Evolutionary conservation across 2,888 invertebrate genomes (phyloP), one percentile per base, ranked within the genome.

Genomic region (Drosophila melanosoma): DNA sequence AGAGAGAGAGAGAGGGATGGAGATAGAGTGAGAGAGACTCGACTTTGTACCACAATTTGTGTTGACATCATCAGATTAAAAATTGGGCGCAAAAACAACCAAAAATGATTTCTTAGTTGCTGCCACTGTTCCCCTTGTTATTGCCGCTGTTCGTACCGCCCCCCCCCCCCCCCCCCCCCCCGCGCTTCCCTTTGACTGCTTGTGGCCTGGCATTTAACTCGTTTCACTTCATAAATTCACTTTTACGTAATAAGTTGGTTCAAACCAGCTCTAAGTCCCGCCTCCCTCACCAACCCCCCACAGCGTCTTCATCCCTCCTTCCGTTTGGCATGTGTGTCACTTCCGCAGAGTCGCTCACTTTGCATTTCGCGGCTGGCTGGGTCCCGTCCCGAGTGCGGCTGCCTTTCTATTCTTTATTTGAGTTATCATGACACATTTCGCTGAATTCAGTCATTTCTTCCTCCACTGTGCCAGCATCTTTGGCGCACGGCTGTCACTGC

Each of bases 381-480:
- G 17, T 61, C 67, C n/a, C 67, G 11, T 65, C 72, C 63, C 72
- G 59, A 61, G 51, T n/a, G 26, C 51, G 75, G 53, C 69, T 59
- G 74, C 48, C 73, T 76, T 83, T 88, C 85, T 79, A 89, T 87
- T 88, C 89, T 86, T 88, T 86, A 86, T 90, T 90, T 86, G 89
- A 87, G 90, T 87, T 87, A 87, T 87, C 87, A 90, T 87, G 87
- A 87, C 90, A 87, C 87, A 90, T 87, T 87, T 87, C 89, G 88
- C 75, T 90, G 90, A 80, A 87, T 90, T 90, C 90, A 90, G 89
- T 89, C 89, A 90, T 90, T 90, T 89, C 90, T 89, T 88, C 88
- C 83, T 88, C 86, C 29, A 29, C 29, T 68, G 23, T 57, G 81
- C 68, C 70, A 71, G 79, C 90, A 70, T 89, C 87, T 86, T 88